Percentiles rank a stretch among this genome's conserved stretches.
These are phyloP conservation scores for Rhegmatorhina hoffmannsi DNA, from an alignment of 2,113 vertebrate genomes.

Conservation along the genomic window DNA sequence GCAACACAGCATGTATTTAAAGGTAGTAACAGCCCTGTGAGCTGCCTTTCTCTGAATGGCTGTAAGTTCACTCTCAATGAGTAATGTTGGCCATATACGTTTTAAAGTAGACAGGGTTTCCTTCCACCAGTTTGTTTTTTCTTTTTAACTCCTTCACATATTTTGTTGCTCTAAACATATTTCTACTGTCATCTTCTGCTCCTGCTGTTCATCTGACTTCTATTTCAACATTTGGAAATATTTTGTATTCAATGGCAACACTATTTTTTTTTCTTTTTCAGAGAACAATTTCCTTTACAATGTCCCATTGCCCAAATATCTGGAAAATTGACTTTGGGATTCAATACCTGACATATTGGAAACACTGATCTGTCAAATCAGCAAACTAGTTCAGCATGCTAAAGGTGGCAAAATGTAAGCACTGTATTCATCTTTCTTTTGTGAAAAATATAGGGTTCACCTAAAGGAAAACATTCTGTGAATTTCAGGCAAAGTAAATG, in stretches of 20 bases:
- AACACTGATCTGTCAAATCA: background rate
- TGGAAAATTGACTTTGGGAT: background rate
- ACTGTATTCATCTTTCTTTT: background rate
- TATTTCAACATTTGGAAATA: background rate
- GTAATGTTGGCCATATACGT: background rate
- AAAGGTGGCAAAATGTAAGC: background rate
- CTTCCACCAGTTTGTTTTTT: background rate
- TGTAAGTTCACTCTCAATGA: background rate
- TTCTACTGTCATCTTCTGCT: background rate
- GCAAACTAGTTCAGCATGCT: background rate
- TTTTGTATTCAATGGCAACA: background rate
- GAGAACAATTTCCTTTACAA: background rate
- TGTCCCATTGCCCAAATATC: background rate
- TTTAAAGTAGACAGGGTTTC: background rate
- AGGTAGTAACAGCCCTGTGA: background rate
- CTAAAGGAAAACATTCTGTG: background rate
- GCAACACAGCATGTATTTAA: background rate
- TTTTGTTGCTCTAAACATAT: background rate
- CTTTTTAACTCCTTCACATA: background rate
- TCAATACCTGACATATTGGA: background rate
- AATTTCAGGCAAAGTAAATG: background rate
- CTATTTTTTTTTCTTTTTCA: background rate
- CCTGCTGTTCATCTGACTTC: background rate
- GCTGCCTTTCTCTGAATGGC: background rate
- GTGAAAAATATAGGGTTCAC: background rate